A percentile compares a stretch with the other conserved stretches of the same genome.
These are phyloP conservation scores for Alviniconcha marisindica DNA, from an alignment of 1,140 invertebrate species.

Conservation along the genomic window DNA sequence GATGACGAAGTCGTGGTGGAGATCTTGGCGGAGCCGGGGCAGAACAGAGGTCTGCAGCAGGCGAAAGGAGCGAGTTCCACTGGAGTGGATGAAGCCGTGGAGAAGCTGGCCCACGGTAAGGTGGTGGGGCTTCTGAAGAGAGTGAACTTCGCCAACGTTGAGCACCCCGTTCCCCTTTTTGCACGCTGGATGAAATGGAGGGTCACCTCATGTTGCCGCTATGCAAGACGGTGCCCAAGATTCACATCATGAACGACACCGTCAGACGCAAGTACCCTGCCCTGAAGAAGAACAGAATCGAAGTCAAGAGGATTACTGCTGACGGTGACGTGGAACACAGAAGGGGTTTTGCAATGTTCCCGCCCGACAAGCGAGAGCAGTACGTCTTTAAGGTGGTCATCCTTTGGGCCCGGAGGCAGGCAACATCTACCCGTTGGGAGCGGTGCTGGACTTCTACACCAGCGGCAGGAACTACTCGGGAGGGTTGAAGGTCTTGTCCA, in stretches of 20 bases:
- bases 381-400: slow-evolving; percentile 56
- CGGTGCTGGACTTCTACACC: slow-evolving; percentile 47
- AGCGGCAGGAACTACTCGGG: slow-evolving; percentile 43
- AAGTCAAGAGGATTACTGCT: slow-evolving; percentile 40
- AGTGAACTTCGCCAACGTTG: slow-evolving; percentile 42
- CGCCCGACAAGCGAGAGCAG: slow-evolving; percentile 34
- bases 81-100: background rate
- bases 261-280: slow-evolving; percentile 35
- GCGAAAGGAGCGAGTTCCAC: background rate
- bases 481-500: slow-evolving; percentile 48
- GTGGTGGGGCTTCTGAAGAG: slow-evolving; percentile 58
- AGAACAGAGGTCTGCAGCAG: background rate
- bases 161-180: slow-evolving; percentile 64
- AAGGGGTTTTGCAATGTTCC: slow-evolving; percentile 37
- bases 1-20: slow-evolving; percentile 69
- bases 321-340: slow-evolving; percentile 32
- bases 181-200: slow-evolving; percentile 58
- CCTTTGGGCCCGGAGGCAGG: slow-evolving; percentile 47
- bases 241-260: slow-evolving; percentile 54
- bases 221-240: slow-evolving; percentile 67
- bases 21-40: slow-evolving; percentile 45
- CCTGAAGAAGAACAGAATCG: slow-evolving; percentile 33
- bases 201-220: slow-evolving; percentile 65
- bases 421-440: slow-evolving; percentile 54
- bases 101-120: slow-evolving; percentile 48